phyloP scores from a whole-genome alignment of 2,888 invertebrate genomes.

The Yponomeuta evonymella region DNA sequence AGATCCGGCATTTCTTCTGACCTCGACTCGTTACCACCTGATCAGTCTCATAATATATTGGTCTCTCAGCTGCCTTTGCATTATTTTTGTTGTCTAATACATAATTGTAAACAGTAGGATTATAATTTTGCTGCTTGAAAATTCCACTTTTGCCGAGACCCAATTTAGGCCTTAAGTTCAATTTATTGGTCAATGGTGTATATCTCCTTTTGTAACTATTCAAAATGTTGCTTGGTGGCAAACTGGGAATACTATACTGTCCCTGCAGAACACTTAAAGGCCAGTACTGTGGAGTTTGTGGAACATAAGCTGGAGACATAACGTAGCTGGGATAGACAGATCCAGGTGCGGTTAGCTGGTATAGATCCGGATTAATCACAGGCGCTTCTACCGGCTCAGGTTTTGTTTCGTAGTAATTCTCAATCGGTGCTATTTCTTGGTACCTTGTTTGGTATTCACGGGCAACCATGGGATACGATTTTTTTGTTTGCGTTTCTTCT shows the following conservation, averaged over 20 bases:
- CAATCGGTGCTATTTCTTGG: conserved; percentile 14
- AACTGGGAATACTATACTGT: conserved; percentile 5
- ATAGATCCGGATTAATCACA: background rate
- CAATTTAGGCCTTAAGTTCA: background rate
- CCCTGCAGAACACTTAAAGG: conserved; percentile 1
- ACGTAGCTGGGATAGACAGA: background rate
- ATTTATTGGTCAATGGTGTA: background rate
- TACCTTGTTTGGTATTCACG: conserved; percentile 17
- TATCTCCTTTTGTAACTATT: background rate
- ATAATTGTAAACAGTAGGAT: conserved; percentile 11
- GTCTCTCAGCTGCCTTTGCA: background rate
- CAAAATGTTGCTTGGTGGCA: conserved; percentile 3
- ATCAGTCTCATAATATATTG: conserved; percentile 38
- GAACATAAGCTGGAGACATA: conserved; percentile 6
- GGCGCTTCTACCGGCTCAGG: background rate
- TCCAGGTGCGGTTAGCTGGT: background rate
- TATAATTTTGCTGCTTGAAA: conserved; percentile 1
- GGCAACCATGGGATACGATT: conserved; percentile 3
- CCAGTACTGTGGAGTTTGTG: conserved; percentile 19
- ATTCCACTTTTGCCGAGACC: background rate
- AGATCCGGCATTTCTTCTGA: conserved; percentile 46
- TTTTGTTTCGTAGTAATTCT: background rate
- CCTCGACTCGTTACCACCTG: conserved; percentile 35
- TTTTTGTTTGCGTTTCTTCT: conserved; percentile 9
- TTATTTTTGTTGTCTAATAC: conserved; percentile 5